phyloP scores from a whole-genome alignment of 2,113 vertebrate genomes.

The Leuciscus idus region DNA sequence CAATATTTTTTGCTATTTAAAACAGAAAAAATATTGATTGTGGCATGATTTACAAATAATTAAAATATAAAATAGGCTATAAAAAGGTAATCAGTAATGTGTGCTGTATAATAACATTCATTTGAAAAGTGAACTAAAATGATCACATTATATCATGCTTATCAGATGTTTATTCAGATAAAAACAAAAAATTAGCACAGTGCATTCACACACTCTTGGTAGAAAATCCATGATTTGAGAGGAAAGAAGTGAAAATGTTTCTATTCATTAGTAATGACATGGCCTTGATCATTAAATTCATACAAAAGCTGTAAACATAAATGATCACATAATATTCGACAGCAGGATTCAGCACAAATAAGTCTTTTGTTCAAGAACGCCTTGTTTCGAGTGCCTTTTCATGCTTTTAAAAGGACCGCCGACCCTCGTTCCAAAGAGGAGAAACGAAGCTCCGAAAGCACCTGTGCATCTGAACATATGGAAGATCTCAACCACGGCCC shows the following conservation, averaged over 20 bases:
- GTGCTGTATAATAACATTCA: neutral
- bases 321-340: neutral
- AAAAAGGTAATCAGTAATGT: neutral
- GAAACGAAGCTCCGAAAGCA: conserved; percentile 51
- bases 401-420: conserved; percentile 69
- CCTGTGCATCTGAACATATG: conserved; percentile 61
- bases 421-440: conserved; percentile 59
- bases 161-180: neutral
- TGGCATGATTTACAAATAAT: too few species aligned
- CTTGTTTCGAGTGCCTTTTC: conserved; percentile 69
- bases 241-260: too few species aligned
- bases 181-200: neutral
- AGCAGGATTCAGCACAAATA: neutral
- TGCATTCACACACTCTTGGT: neutral
- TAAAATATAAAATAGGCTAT: too few species aligned
- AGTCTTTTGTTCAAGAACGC: conserved; percentile 36
- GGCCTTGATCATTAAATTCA: neutral
- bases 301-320: neutral
- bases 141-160: neutral
- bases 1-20: too few species aligned
- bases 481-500: conserved; percentile 53
- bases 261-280: neutral
- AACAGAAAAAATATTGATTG: too few species aligned
- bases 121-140: neutral
- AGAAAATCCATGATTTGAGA: neutral